Evolutionary conservation across 2,113 vertebrate genomes (phyloP).

Genomic region (Manacus vitellinus): DNA sequence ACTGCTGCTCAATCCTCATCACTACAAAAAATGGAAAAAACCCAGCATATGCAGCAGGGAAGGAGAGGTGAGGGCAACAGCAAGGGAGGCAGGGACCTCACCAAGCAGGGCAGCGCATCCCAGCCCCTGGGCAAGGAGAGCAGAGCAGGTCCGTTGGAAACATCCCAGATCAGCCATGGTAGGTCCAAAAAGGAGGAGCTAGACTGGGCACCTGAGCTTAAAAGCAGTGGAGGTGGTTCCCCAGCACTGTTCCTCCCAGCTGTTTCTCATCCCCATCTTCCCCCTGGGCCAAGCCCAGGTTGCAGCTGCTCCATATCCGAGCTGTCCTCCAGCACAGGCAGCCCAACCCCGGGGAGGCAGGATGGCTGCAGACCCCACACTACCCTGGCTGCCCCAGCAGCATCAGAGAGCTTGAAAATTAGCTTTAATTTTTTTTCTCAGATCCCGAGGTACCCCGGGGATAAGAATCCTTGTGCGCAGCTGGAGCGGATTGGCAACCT

Average conservation of each 20-base stretch:
- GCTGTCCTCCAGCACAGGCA: not conserved
- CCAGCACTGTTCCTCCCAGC: not conserved
- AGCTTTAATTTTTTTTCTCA: not conserved
- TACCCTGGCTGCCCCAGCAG: not conserved
- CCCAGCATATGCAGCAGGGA: not conserved
- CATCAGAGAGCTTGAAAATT: not conserved
- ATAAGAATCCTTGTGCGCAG: fast-evolving
- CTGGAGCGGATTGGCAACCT: not conserved
- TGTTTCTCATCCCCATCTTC: not conserved
- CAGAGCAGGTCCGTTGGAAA: not conserved
- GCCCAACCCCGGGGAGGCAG: fast-evolving
- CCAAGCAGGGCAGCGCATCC: fast-evolving
- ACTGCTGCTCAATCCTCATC: not conserved
- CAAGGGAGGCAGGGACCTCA: not conserved
- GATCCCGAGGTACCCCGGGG: not conserved
- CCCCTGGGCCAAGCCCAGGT: not conserved
- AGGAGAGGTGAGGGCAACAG: not conserved
- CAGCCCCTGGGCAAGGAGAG: not conserved
- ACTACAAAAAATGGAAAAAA: not conserved
- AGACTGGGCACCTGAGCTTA: not conserved
- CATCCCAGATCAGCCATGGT: not conserved
- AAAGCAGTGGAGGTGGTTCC: not conserved
- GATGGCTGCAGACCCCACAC: not conserved
- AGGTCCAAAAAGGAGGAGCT: not conserved
- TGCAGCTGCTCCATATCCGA: fast-evolving